Base-by-base conservation (phyloP, 2,888 invertebrate species). In the Craniophora ligustri region DNA sequence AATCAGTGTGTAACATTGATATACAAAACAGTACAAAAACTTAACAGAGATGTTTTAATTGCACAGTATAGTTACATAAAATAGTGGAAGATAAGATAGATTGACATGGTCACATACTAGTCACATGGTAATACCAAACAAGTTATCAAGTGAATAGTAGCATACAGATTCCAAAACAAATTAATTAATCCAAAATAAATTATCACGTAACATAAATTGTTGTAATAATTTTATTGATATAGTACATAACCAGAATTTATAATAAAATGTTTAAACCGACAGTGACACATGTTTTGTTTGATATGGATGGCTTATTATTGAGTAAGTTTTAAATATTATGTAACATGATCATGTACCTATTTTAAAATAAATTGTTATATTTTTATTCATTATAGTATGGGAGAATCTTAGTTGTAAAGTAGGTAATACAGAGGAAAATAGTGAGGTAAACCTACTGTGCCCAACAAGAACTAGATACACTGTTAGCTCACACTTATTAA, bases 291-390 rank as follows among this genome's bases (percentile, higher is more conserved):
- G 82, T 90, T 75, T 86, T 92, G 77, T 92, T 92, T 78, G 92
- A 92, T 78, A 92, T 92, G 92, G 91, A 92, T 74, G 92, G 92
- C 48, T 78, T 92, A 49, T 71, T 92, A 62, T 61, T 91, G 46
- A 88, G 92, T 91, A 84, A 90, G 91, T 86, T 67, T 44, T 56
- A 19, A 42, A 46, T 36, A 11, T n/a, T 26, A 26, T n/a, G 5
- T 26, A 26, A 26, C 26, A n/a, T n/a, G n/a, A 26, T n/a, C 6
- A 19, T 2, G 19, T 19, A 19, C 19, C 5, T 1, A 1, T 6
- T 19, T 4, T 6, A 5, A 6, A 5, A 19, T 19, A 19, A 4
- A 5, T 4, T n/a, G n/a, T n/a, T n/a, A n/a, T n/a, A n/a, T n/a
- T n/a, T n/a, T n/a, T n/a, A n/a, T n/a, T n/a, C n/a, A n/a, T n/a